Conservation (phyloP, 2,113 vertebrate species). For the Calidris pygmaea region DNA sequence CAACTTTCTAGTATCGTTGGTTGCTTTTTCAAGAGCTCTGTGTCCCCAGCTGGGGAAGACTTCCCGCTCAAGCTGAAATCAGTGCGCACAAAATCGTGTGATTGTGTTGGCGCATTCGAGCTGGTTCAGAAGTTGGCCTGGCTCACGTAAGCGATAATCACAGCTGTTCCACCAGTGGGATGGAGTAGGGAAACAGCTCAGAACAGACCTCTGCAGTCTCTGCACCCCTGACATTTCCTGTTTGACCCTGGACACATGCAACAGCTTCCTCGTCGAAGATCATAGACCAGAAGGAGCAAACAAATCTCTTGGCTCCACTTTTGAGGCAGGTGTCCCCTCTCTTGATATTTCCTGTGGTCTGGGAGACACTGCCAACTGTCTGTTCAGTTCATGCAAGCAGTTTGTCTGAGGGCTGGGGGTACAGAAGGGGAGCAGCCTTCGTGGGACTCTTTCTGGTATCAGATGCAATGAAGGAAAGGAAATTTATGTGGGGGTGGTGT, state of each 20-base stretch:
- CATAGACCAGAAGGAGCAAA: slow-evolving; percentile 59
- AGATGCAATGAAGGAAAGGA: not conserved
- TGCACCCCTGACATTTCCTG: slow-evolving; percentile 55
- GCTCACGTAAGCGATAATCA: not conserved
- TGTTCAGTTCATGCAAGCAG: not conserved
- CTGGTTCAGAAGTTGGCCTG: not conserved
- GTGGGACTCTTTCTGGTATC: not conserved
- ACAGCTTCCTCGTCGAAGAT: slow-evolving; percentile 48
- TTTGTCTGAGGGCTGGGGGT: not conserved
- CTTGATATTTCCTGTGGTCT: slow-evolving; percentile 56
- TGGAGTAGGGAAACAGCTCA: slow-evolving; percentile 9
- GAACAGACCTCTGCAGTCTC: slow-evolving; percentile 5
- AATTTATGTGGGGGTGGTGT: not conserved
- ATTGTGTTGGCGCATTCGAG: not conserved
- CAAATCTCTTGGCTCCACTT: slow-evolving; percentile 60
- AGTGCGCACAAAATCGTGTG: not conserved
- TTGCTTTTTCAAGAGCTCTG: not conserved
- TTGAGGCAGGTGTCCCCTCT: slow-evolving; percentile 65
- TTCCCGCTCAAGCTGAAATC: not conserved
- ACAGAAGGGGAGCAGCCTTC: not conserved
- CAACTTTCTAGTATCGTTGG: not conserved
- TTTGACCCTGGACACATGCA: slow-evolving; percentile 54
- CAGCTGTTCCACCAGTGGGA: slow-evolving; percentile 35
- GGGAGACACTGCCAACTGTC: slow-evolving; percentile 44
- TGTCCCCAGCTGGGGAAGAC: not conserved